phyloP scores from a whole-genome alignment of 2,888 invertebrate genomes.

The Xylophagus ater region DNA sequence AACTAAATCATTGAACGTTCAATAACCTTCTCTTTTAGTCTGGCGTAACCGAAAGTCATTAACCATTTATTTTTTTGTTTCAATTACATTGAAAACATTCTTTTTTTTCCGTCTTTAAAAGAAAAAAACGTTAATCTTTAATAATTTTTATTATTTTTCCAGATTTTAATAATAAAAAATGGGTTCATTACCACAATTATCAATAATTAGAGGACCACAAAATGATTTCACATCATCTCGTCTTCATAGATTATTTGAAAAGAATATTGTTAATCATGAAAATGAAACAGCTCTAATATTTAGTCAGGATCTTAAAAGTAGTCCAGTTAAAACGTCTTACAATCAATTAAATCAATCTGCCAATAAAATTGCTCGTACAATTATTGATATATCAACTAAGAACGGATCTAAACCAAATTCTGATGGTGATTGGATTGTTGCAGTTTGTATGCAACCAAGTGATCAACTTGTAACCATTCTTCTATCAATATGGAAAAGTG shows the following conservation, averaged over 20 bases:
- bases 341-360: slow-evolving; percentile 39
- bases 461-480: slow-evolving; percentile 55
- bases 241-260: slow-evolving; percentile 47
- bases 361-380: slow-evolving; percentile 40
- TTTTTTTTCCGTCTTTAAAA: too few relatives aligned
- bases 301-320: not conserved
- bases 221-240: too few relatives aligned
- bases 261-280: slow-evolving; percentile 48
- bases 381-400: slow-evolving; percentile 29
- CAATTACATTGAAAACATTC: too few relatives aligned
- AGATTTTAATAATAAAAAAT: slow-evolving; percentile 40
- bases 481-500: slow-evolving; percentile 67
- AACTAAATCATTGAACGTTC: too few relatives aligned
- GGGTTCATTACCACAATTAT: slow-evolving; percentile 66
- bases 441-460: slow-evolving; percentile 68
- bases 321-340: slow-evolving; percentile 26
- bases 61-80: too few relatives aligned
- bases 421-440: slow-evolving; percentile 63
- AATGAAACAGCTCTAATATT: slow-evolving; percentile 12
- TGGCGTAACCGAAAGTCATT: too few relatives aligned
- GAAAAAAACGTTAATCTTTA: too few relatives aligned
- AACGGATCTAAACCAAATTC: slow-evolving; percentile 40
- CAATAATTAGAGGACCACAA: slow-evolving; percentile 58
- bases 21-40: too few relatives aligned
- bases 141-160: too few relatives aligned